These are phyloP conservation scores for Athene noctua DNA, from an alignment of 2,113 vertebrate species.

Conservation along the genomic window DNA sequence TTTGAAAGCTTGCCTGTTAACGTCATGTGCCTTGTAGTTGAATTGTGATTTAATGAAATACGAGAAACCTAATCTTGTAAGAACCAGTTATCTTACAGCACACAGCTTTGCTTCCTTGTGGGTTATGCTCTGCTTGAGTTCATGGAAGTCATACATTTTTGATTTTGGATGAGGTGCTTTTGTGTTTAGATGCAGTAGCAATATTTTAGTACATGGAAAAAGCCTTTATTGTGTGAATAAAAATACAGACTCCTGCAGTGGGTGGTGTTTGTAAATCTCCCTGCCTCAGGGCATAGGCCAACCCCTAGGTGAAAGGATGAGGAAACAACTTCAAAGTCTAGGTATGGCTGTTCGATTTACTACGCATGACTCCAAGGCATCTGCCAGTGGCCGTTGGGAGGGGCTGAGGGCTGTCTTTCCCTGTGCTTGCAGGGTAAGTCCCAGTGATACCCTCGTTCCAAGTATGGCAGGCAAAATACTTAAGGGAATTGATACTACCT, in stretches of 20 bases:
- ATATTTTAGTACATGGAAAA: not conserved
- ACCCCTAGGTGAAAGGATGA: not conserved
- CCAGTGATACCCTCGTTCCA: not conserved
- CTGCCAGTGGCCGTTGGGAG: not conserved
- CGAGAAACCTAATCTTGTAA: not conserved
- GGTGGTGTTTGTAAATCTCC: not conserved
- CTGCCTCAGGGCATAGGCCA: not conserved
- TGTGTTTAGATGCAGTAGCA: not conserved
- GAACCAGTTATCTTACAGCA: not conserved
- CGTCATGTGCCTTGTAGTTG: not conserved
- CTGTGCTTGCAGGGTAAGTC: not conserved
- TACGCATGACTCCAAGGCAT: not conserved
- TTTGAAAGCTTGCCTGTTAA: not conserved
- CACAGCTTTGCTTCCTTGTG: not conserved
- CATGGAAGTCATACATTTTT: not conserved
- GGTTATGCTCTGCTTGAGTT: not conserved
- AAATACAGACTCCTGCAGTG: not conserved
- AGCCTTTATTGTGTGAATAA: not conserved
- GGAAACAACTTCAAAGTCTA: not conserved
- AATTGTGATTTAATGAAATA: not conserved
- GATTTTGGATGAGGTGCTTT: not conserved
- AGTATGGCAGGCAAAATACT: not conserved
- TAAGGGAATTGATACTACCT: not conserved
- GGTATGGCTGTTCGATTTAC: not conserved
- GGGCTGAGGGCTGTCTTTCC: not conserved